Conservation (phyloP, 2,797 vertebrate genomes). For the Siniperca undulata region DNA sequence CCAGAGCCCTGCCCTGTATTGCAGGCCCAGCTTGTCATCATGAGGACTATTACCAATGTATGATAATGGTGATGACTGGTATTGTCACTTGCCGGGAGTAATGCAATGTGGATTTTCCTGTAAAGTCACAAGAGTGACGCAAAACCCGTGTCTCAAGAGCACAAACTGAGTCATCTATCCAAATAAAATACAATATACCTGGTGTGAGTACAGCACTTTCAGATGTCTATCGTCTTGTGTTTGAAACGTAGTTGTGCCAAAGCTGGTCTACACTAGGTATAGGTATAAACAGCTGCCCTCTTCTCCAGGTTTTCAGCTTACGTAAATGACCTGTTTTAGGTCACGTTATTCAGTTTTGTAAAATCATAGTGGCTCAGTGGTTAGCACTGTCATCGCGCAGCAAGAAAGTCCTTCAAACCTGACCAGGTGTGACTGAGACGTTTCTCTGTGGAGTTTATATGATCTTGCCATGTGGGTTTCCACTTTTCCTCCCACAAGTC, state of each 20-base stretch:
- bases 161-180: constrained; percentile 81
- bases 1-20: constrained; percentile 43
- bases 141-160: constrained; percentile 80
- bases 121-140: constrained; percentile 84
- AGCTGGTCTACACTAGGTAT: not conserved
- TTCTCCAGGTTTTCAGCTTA: not conserved
- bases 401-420: not conserved
- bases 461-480: constrained; percentile 14
- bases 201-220: constrained; percentile 26
- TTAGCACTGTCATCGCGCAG: not conserved
- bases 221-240: constrained; percentile 12
- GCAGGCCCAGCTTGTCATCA: constrained; percentile 58
- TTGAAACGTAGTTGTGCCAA: constrained; percentile 16
- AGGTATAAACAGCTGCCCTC: not conserved
- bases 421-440: not conserved
- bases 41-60: constrained; percentile 64
- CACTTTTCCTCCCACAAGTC: constrained; percentile 15
- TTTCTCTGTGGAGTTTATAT: constrained; percentile 1
- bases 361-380: not conserved
- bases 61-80: constrained; percentile 77
- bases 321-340: not conserved
- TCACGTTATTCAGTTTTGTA: not conserved
- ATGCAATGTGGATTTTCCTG: constrained; percentile 89
- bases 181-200: constrained; percentile 69
- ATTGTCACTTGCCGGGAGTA: constrained; percentile 80